Conservation (phyloP, 2,888 invertebrate genomes). For the Octodonta nipae region DNA sequence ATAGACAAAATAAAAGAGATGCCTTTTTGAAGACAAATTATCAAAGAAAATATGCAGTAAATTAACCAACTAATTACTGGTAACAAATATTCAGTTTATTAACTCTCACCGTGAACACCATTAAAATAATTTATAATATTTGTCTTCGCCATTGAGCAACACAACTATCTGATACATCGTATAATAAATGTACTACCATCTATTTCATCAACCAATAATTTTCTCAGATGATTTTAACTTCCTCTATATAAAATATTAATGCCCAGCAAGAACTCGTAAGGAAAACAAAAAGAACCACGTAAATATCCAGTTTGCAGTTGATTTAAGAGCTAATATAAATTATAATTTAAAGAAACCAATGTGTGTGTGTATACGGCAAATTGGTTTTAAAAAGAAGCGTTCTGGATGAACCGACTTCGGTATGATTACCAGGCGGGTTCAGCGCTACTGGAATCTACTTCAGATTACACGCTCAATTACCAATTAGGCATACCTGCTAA, state of each 20-base stretch:
- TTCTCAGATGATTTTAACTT: too few species aligned
- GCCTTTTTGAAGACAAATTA: too few species aligned
- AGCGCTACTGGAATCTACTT: slow-evolving; percentile 24
- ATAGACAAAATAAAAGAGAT: too few species aligned
- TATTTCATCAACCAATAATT: neutral
- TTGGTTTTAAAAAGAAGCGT: slow-evolving; percentile 6
- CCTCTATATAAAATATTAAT: too few species aligned
- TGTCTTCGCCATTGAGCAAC: too few species aligned
- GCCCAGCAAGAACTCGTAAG: too few species aligned
- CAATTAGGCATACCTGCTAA: slow-evolving; percentile 28
- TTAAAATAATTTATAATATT: too few species aligned
- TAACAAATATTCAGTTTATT: too few species aligned
- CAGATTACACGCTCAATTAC: slow-evolving; percentile 27
- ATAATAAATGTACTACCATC: slow-evolving; percentile 2
- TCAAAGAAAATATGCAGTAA: too few species aligned
- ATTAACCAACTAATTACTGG: too few species aligned
- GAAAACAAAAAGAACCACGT: neutral
- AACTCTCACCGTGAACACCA: too few species aligned
- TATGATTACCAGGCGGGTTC: slow-evolving; percentile 17
- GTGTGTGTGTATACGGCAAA: slow-evolving; percentile 5
- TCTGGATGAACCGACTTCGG: slow-evolving; percentile 11
- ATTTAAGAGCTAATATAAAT: slow-evolving; percentile 6
- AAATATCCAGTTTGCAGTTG: slow-evolving; percentile 3
- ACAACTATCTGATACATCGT: too few species aligned
- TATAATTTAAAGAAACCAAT: slow-evolving; percentile 6